Conservation (phyloP, 2,888 invertebrate species). For the Caenorhabditis parvicauda region DNA sequence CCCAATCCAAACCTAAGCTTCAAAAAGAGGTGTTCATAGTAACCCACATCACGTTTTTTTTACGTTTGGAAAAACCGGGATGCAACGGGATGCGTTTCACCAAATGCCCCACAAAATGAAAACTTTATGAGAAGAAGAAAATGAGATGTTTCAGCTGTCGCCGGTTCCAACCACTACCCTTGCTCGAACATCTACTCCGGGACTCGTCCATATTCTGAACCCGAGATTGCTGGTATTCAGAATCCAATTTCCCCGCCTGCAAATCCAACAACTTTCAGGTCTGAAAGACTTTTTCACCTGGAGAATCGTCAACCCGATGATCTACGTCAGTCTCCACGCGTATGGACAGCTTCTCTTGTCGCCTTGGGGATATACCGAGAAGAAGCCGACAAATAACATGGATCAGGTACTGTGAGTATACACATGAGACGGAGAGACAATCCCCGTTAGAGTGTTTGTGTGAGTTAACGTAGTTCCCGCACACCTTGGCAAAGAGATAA, state of each 20-base stretch:
- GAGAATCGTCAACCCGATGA: conserved; percentile 47
- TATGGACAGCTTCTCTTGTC: conserved; percentile 57
- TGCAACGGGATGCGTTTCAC: too few species aligned
- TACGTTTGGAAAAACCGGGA: too few species aligned
- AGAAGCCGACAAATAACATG: conserved; percentile 44
- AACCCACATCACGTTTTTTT: too few species aligned
- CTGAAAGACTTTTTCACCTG: conserved; percentile 50
- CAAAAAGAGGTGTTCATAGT: too few species aligned
- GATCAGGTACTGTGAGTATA: conserved; percentile 51
- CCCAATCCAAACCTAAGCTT: too few species aligned
- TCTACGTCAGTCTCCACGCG: conserved; percentile 57
- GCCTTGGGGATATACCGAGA: conserved; percentile 60
- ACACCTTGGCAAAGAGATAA: not conserved
- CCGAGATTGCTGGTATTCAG: conserved; percentile 50
- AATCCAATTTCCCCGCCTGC: too few species aligned
- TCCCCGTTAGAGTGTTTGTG: not conserved
- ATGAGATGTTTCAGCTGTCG: conserved; percentile 33
- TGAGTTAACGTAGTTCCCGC: not conserved
- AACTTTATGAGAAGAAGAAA: not conserved
- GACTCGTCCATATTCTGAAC: conserved; percentile 46
- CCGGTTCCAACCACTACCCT: conserved; percentile 53
- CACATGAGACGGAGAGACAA: not conserved
- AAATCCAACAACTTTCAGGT: conserved; percentile 2
- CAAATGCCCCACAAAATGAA: not conserved
- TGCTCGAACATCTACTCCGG: conserved; percentile 60